These are phyloP conservation scores for Proales similis DNA, from an alignment of 1,140 invertebrate species.

Conservation along the genomic window DNA sequence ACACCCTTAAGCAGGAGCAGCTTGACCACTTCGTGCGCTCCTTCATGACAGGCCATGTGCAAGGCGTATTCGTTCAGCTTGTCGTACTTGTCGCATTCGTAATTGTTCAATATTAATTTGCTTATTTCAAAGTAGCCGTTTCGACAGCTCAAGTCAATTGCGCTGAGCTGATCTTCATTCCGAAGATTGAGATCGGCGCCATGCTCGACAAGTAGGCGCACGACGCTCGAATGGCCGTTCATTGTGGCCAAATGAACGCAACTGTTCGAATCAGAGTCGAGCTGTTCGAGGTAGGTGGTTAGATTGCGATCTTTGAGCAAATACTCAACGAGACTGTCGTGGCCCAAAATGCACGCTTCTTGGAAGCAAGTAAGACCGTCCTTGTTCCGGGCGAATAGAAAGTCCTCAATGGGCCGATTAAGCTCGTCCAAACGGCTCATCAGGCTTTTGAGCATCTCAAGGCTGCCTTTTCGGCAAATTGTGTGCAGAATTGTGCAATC, in stretches of 20 bases:
- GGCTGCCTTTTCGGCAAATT: constrained; percentile 19
- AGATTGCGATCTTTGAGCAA: constrained; percentile 33
- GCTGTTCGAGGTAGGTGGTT: constrained; percentile 13
- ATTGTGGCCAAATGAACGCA: constrained; percentile 31
- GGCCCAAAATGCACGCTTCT: constrained; percentile 26
- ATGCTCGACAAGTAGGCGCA: constrained; percentile 8
- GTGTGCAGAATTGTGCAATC: constrained; percentile 32
- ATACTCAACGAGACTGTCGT: constrained; percentile 29
- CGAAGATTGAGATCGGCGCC: constrained; percentile 8
- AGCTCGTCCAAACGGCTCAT: constrained; percentile 19
- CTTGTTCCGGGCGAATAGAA: constrained; percentile 22
- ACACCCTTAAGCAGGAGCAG: constrained; percentile 14
- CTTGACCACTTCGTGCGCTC: constrained; percentile 32
- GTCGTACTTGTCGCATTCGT: background rate
- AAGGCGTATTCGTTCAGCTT: constrained; percentile 22
- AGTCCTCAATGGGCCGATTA: background rate
- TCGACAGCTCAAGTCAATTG: constrained; percentile 33
- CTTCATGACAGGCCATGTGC: constrained; percentile 30
- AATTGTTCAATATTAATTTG: constrained; percentile 35
- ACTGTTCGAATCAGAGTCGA: constrained; percentile 29
- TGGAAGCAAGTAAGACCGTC: constrained; percentile 30
- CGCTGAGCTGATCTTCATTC: constrained; percentile 27
- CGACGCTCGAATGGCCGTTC: constrained; percentile 29
- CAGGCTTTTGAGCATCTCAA: constrained; percentile 20
- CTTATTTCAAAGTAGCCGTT: constrained; percentile 34